These are phyloP conservation scores for Psittacara wagleri DNA, from an alignment of 2,113 vertebrate genomes.

Conservation along the genomic window DNA sequence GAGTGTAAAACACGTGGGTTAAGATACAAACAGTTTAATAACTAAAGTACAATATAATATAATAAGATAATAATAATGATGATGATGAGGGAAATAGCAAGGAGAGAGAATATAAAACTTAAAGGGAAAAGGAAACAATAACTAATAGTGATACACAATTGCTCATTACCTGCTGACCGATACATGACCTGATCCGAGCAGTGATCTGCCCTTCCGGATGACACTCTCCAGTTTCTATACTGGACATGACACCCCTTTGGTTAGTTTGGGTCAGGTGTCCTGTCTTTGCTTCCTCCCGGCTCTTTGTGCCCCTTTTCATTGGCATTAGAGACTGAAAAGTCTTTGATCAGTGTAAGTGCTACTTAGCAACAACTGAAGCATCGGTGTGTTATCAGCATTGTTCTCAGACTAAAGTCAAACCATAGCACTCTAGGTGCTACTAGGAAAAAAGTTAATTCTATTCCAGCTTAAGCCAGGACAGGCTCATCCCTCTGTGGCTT, in stretches of 20 bases:
- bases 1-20: not conserved
- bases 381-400: not conserved
- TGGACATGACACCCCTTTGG: not conserved
- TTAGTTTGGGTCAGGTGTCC: not conserved
- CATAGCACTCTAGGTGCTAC: not conserved
- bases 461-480: not conserved
- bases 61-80: not conserved
- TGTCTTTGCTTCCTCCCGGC: not conserved
- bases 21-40: not conserved
- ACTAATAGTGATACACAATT: not conserved
- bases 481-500: fast-evolving
- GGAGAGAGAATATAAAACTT: not conserved
- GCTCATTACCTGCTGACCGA: not conserved
- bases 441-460: not conserved
- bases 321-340: not conserved
- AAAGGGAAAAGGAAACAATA: not conserved
- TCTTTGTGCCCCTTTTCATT: not conserved
- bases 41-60: not conserved
- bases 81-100: not conserved
- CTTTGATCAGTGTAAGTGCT: not conserved
- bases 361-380: not conserved
- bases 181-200: not conserved
- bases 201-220: not conserved
- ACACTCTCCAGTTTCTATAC: not conserved
- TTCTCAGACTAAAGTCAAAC: not conserved